These are phyloP conservation scores for Frankliniella intonsa DNA, from an alignment of 2,888 invertebrate genomes.

Conservation along the genomic window DNA sequence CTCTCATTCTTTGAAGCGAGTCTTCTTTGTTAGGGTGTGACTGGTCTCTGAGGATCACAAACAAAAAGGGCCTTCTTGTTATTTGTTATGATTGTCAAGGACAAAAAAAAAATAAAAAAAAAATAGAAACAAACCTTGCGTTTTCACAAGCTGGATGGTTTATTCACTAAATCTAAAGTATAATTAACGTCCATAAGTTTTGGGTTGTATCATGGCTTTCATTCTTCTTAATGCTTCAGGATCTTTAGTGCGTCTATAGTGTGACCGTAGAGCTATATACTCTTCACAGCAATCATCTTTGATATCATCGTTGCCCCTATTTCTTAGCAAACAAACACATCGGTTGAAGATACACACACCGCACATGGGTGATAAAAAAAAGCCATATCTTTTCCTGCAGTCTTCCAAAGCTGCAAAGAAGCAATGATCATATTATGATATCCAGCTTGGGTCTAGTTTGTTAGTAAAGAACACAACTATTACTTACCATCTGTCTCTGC, in stretches of 20 bases:
- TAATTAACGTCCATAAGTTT: too few relatives aligned
- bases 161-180: too few relatives aligned
- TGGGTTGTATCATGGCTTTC: background rate
- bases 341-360: background rate
- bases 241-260: background rate
- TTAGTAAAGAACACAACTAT: background rate
- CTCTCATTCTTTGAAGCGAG: too few relatives aligned
- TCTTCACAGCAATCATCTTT: background rate
- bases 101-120: too few relatives aligned
- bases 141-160: too few relatives aligned
- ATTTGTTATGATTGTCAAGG: too few relatives aligned
- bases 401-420: background rate
- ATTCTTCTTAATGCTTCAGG: background rate
- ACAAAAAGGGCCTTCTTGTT: too few relatives aligned
- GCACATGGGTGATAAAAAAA: background rate
- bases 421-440: background rate
- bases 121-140: too few relatives aligned
- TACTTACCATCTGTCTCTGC: background rate
- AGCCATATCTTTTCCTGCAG: background rate
- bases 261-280: background rate
- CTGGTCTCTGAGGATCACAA: too few relatives aligned
- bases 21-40: too few relatives aligned
- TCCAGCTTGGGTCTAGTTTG: background rate
- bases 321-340: background rate
- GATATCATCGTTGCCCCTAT: background rate